phyloP scores from a whole-genome alignment of 2,888 invertebrate species.

The Drosophila fungiperda region DNA sequence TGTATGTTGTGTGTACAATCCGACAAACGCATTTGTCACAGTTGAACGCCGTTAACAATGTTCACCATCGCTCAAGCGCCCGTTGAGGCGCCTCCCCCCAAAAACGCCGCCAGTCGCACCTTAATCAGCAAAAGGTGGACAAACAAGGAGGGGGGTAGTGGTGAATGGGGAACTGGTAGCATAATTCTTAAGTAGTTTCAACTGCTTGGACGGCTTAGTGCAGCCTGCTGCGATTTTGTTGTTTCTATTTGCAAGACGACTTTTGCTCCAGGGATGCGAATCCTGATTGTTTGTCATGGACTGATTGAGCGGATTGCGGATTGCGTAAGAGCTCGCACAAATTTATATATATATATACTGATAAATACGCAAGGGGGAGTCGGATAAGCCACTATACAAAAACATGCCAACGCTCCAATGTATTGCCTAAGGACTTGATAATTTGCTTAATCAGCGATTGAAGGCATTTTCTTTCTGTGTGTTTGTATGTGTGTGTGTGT shows the following conservation, averaged over 20 bases:
- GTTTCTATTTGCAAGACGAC: slow-evolving; percentile 30
- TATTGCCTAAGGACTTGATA: slow-evolving; percentile 33
- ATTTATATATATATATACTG: slow-evolving; percentile 8
- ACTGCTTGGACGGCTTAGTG: slow-evolving; percentile 32
- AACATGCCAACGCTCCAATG: slow-evolving; percentile 7
- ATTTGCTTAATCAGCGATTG: slow-evolving; percentile 40
- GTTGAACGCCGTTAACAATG: slow-evolving; percentile 76
- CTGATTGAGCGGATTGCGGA: slow-evolving; percentile 67
- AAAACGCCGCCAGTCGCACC: slow-evolving; percentile 47
- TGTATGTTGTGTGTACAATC: slow-evolving; percentile 53
- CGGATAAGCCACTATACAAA: slow-evolving; percentile 7
- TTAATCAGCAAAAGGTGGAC: slow-evolving; percentile 64
- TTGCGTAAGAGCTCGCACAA: slow-evolving; percentile 20
- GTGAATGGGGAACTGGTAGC: background rate
- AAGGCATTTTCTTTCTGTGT: background rate
- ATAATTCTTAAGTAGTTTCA: slow-evolving; percentile 49
- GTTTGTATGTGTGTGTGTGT: background rate
- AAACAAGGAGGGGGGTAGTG: background rate
- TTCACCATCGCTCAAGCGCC: slow-evolving; percentile 53
- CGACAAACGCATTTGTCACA: slow-evolving; percentile 76
- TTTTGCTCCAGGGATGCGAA: slow-evolving; percentile 47
- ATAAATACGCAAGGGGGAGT: background rate
- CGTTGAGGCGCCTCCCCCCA: slow-evolving; percentile 14
- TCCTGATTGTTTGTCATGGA: slow-evolving; percentile 66
- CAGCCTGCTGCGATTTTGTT: slow-evolving; percentile 8